These are phyloP conservation scores for Dolichoris vasculosae DNA, from an alignment of 1,140 invertebrate species.

Conservation along the genomic window DNA sequence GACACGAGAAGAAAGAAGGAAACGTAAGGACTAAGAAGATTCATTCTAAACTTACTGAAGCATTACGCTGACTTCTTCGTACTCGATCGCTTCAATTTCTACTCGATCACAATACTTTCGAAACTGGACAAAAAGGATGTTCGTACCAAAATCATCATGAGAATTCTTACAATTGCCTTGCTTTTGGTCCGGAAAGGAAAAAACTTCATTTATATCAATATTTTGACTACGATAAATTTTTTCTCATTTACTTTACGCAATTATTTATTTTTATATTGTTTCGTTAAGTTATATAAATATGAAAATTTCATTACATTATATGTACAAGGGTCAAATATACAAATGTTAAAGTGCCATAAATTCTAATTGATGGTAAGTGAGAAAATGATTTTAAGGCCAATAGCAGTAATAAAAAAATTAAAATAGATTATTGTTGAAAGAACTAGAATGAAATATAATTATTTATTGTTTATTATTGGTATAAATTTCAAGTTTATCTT, in stretches of 20 bases:
- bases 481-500: too few relatives aligned
- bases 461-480: too few relatives aligned
- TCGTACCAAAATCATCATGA: constrained; percentile 1
- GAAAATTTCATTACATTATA: background rate
- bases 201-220: background rate
- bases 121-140: background rate
- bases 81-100: constrained; percentile 45
- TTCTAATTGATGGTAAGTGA: background rate
- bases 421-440: too few relatives aligned
- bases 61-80: constrained; percentile 33
- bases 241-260: constrained; percentile 7
- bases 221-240: background rate
- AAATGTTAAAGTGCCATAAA: background rate
- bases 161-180: background rate
- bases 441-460: too few relatives aligned
- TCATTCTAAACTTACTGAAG: constrained; percentile 27
- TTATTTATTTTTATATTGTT: constrained; percentile 19
- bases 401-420: too few relatives aligned
- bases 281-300: background rate
- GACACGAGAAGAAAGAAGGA: constrained; percentile 17
- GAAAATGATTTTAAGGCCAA: background rate
- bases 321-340: background rate
- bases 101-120: background rate
- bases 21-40: constrained; percentile 9
- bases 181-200: background rate